Evolutionary conservation across 2,888 invertebrate species (phyloP), one percentile per base, ranked within the genome.

Genomic region (Ichneumon xanthorius): DNA sequence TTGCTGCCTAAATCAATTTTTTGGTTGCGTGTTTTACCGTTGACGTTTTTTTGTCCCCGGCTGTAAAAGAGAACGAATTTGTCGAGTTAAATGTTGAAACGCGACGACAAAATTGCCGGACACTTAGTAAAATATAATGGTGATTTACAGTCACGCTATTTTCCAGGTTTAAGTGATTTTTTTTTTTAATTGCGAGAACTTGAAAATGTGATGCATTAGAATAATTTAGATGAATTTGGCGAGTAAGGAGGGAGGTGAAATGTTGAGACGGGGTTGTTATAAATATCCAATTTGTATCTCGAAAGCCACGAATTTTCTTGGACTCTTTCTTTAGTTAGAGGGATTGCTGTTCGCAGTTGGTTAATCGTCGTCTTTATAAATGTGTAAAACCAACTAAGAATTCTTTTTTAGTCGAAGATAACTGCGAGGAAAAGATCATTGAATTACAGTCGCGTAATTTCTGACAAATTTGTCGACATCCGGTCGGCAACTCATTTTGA

Each of bases 381-480:
- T 50, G 33, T 85, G 82, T 85, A 80, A 80, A 85, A 68, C 76
- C 85, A 72, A 80, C 61, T 67, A 82, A 16, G 79, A 82, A 26
- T 33, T n/a, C 6, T 33, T 33, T 63, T 63, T 7, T n/a, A 30
- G 16, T n/a, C 63, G 63, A 63, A 63, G 63, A 33, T 63, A 63
- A 63, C 63, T 11, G 61, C 73, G 53, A 40, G 9, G 26, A 22
- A 30, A 9, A 33, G 9, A 58, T 33, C 6, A 40, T 11, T 26
- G 26, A 58, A 22, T 22, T 3, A 22, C 9, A 53, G 19, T 16
- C 0, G 11, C 48, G 45, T 22, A 26, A 68, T 45, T 63, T 11
- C 1, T 33, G 16, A 48, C 19, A 76, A 50, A 50, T 68, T 78
- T 58, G n/a, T 58, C 26, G 58, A 11, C 6, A 5, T 26, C 26